Base-by-base conservation (phyloP, 2,888 invertebrate genomes). In the Yponomeuta evonymella region DNA sequence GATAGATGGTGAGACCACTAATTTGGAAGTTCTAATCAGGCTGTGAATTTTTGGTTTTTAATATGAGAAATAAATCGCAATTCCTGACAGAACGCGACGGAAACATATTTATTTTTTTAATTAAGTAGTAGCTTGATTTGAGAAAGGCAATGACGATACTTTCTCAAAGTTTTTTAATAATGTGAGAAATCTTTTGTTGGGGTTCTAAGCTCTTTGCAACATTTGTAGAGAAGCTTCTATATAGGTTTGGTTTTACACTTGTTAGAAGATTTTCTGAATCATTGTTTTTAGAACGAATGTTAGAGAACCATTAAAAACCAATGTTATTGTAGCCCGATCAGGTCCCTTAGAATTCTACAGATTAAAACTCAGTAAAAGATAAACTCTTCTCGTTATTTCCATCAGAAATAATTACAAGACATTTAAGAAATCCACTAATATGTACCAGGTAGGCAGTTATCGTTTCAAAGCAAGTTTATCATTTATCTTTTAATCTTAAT, bases 401-500 rank as follows among this genome's bases (percentile, higher is more conserved):
- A 12, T 58, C 12, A 15, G 4, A 58, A 58, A 58, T 58, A 58
- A 58, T 58, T 58, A 58, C 51, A 58, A 58, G 51, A 15, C 15
- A 58, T 58, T 51, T 58, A 15, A 58, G 51, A 58, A 58, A 58
- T 58, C 51, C 51, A 15, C 51, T 15, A 15, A 58, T 6, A 58
- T 15, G 51, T 58, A 58, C 51, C 51, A 15, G 51, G 51, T 15
- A 58, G 51, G 51, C 51, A 12, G 51, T 29, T 30, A 30, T 30
- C 65, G 10, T 30, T 10, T 30, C 12, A 65, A 30, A 65, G 23
- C 65, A 30, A 30, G 65, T 64, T 69, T 62, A 62, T n/a, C 30
- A 70, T 68, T 71, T 71, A 71, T 71, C 71, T 65, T n/a, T 64
- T 58, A 36, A 71, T 71, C 71, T 71, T 69, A 65, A 71, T 71